Base-by-base conservation (phyloP, 2,888 invertebrate species). In the Coleophora deauratella region DNA sequence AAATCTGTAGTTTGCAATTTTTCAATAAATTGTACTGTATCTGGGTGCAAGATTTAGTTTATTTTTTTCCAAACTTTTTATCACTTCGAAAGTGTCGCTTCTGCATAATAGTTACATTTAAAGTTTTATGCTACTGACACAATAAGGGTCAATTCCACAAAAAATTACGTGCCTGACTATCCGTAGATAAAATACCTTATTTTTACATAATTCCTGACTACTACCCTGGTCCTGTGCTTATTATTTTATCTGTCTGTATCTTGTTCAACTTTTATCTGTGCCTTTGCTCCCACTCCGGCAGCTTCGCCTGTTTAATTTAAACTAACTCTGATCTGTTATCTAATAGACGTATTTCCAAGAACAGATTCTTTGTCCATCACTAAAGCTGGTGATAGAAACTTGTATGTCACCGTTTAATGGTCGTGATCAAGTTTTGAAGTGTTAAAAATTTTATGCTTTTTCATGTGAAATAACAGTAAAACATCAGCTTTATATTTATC, bases 281-380 rank as follows among this genome's bases (percentile, higher is more conserved):
- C 46, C 51, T 46, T 45, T 37, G 40, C 51, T 49, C 33, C 40
- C 30, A 34, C 28, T 45, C 37, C 35, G 15, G 35, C 50, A 49
- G 57, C 49, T 51, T 52, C 45, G 50, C 50, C 31, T 11, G 61
- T 66, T 69, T 69, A 66, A 72, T 71, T 72, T 67, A 66, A 73
- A 72, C 64, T 65, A 69, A 63, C 64, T 59, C 61, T 59, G 74
- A 80, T 80, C 72, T 71, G 72, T 76, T 78, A 78, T 79, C 79
- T 77, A 69, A 72, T 72, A 74, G 72, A 62, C 71, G 68, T 69
- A 64, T 57, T 80, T 79, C 79, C 59, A 47, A 63, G 77, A 78
- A 78, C 59, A 55, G 59, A 58, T 65, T 64, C 66, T 62, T 62
- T 61, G 71, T 68, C 69, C 66, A 65, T 54, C 63, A 62, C 62